Evolutionary conservation across 1,140 invertebrate species (phyloP), one percentile per base, ranked within the genome.

Genomic region (Pogonus chalceus): DNA sequence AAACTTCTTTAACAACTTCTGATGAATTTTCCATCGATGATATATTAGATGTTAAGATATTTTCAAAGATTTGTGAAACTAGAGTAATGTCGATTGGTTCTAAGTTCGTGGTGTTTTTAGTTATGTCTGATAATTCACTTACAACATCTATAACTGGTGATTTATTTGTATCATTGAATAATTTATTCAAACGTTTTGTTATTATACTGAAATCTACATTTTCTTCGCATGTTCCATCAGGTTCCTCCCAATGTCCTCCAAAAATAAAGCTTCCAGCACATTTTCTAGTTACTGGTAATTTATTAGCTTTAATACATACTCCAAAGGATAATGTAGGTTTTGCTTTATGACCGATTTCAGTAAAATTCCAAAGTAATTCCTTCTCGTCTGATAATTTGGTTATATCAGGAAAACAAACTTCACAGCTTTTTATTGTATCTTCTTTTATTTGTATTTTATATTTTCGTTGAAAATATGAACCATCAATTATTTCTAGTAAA

Each of bases 231-330:
- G 51, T 55, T 21, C 56, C 57, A 2, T 49, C n/a, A 2, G 75
- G 64, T 0, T 60, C 24, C 22, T 60, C 64, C 76, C 76, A 77
- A 10, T 57, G 26, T 50, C 69, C 69, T 23, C 76, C 76, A 9
- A 57, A 54, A 12, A 71, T 56, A 58, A 74, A 76, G 49, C 71
- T 68, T 16, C 76, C 76, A 12, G 43, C 23, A 58, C 76, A 77
- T 20, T 58, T 53, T 59, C 76, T 62, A 35, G 67, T 73, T 2
- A 76, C 70, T 23, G 76, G 75, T 24, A 73, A 62, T 9, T 70
- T 71, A 61, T 76, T 73, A 23, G 59, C 53, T 66, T 74, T 73
- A 51, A 76, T 65, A 56, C 76, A 76, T 48, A 76, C 70, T 56
- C 76, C 68, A n/a, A n/a, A n/a, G n/a, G n/a, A n/a, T n/a, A n/a